Conservation (phyloP, 2,888 invertebrate species). For the Phlogophora meticulosa region DNA sequence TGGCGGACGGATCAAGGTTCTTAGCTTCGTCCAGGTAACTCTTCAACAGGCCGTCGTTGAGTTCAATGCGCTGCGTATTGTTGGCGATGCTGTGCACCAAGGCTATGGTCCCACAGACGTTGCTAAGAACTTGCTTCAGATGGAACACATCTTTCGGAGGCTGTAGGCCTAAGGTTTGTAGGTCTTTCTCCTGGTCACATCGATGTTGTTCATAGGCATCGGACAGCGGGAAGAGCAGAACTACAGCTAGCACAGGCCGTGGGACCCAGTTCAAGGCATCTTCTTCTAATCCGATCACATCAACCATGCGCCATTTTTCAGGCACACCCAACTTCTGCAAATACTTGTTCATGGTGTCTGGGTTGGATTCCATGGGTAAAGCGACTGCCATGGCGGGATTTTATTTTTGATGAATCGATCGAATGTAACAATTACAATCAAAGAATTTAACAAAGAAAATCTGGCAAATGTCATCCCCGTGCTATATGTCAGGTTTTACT, state of each 20-base stretch:
- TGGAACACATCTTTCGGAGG: conserved; percentile 94
- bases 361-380: conserved; percentile 91
- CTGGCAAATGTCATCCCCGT: conserved; percentile 12
- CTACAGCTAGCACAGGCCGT: conserved; percentile 95
- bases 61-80: conserved; percentile 93
- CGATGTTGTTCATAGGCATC: conserved; percentile 94
- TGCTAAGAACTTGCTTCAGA: conserved; percentile 96
- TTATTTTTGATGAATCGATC: conserved; percentile 10
- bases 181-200: conserved; percentile 91
- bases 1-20: conserved; percentile 93
- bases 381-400: conserved; percentile 74
- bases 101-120: conserved; percentile 99
- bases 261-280: conserved; percentile 96
- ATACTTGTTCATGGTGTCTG: conserved; percentile 93
- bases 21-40: conserved; percentile 94
- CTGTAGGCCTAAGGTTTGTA: conserved; percentile 90
- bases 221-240: conserved; percentile 96
- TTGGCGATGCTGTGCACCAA: conserved; percentile 98
- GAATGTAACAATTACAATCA: conserved; percentile 24
- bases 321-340: conserved; percentile 95
- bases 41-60: conserved; percentile 93
- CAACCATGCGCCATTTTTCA: conserved; percentile 95
- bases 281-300: conserved; percentile 97
- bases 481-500: conserved; percentile 19
- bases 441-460: conserved; percentile 23